Conservation (phyloP, 2,797 vertebrate species). For the Gobio occitaniae region DNA sequence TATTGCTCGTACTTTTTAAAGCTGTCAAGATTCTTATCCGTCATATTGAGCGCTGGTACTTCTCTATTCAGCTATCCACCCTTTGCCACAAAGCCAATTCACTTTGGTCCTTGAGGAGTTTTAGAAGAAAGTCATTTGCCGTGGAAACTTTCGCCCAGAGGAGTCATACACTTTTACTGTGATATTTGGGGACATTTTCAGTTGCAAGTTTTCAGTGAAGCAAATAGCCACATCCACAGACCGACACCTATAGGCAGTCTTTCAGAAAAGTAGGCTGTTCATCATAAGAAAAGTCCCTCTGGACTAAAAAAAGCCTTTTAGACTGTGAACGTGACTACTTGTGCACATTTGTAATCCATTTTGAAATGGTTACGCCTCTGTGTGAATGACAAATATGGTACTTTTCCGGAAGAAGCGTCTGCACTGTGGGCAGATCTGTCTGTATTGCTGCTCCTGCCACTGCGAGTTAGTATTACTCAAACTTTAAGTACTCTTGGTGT, state of each 20-base stretch:
- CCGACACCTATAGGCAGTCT: not conserved
- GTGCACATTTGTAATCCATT: conserved; percentile 36
- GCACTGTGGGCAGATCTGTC: not conserved
- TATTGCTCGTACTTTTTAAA: not conserved
- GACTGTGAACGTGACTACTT: conserved; percentile 36
- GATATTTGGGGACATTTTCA: conserved; percentile 17
- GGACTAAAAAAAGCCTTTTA: conserved; percentile 35
- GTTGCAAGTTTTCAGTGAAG: conserved; percentile 1
- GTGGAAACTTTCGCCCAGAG: conserved; percentile 8
- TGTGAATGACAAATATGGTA: conserved; percentile 28
- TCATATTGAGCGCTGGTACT: conserved; percentile 28
- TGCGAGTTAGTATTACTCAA: conserved; percentile 28
- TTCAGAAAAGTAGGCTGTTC: conserved; percentile 1
- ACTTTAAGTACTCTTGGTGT: conserved; percentile 35
- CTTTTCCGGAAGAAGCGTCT: conserved; percentile 2
- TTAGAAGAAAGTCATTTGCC: conserved; percentile 1
- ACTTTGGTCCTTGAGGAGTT: conserved; percentile 33
- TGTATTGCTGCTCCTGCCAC: conserved; percentile 6
- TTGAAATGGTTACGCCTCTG: conserved; percentile 11
- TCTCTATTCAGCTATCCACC: conserved; percentile 20
- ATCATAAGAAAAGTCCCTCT: conserved; percentile 18
- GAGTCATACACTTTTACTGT: not conserved
- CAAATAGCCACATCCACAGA: not conserved
- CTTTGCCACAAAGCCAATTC: conserved; percentile 19
- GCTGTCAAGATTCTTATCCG: conserved; percentile 43